phyloP scores from a whole-genome alignment of 2,113 vertebrate species.

The Zosterops japonicus region DNA sequence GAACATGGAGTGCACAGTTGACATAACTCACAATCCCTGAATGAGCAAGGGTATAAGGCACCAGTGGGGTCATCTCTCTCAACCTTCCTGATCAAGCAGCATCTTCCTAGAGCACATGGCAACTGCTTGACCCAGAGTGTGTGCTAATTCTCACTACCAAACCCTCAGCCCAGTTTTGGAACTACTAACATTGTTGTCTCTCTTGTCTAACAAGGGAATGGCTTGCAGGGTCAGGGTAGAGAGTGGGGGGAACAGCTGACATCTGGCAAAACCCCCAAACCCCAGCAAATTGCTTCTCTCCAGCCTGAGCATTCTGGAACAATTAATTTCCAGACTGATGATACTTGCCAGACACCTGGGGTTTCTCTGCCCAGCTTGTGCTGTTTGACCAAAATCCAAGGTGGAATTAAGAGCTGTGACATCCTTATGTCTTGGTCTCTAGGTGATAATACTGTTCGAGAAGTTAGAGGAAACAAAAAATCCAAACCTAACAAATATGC shows the following conservation, averaged over 20 bases:
- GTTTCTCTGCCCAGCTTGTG: neutral
- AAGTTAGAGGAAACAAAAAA: neutral
- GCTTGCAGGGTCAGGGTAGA: neutral
- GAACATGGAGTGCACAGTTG: accelerated
- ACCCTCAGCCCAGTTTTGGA: neutral
- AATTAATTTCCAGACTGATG: neutral
- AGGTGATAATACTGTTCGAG: neutral
- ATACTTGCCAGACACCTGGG: neutral
- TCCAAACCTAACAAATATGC: neutral
- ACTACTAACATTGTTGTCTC: neutral
- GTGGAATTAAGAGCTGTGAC: neutral
- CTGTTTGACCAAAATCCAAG: neutral
- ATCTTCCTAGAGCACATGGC: neutral
- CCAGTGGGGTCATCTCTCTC: neutral
- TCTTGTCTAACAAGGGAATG: neutral
- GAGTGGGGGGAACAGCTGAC: accelerated
- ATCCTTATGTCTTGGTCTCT: too few relatives aligned
- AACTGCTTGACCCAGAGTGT: neutral
- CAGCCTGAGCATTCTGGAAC: neutral
- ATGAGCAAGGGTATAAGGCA: neutral
- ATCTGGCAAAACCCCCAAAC: neutral
- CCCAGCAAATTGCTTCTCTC: neutral
- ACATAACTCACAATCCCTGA: neutral
- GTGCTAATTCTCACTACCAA: neutral
- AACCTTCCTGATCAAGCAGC: neutral